Conservation (phyloP, 1,140 invertebrate species). For the Chrysomallon squamiferum region DNA sequence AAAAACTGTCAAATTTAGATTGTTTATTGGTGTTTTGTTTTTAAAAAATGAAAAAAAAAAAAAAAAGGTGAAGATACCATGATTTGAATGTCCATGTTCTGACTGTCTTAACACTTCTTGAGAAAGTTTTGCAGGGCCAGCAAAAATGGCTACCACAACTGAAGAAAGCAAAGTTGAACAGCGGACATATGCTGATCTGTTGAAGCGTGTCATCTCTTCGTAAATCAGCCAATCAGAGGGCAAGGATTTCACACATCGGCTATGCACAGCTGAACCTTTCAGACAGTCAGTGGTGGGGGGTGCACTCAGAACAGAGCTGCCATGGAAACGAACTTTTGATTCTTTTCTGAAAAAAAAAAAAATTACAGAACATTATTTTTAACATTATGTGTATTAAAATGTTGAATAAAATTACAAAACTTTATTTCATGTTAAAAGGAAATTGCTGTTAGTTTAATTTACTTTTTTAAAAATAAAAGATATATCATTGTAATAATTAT, state of each 20-base stretch:
- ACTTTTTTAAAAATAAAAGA: no score
- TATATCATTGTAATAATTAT: no score
- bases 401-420: no score
- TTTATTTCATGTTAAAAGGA: no score
- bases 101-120: slow-evolving; percentile 68
- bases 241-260: slow-evolving; percentile 65
- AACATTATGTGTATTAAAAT: no score
- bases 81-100: slow-evolving; percentile 2
- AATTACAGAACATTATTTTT: no score
- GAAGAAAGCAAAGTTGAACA: slow-evolving; percentile 81
- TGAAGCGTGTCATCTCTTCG: slow-evolving; percentile 76
- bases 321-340: slow-evolving; percentile 77
- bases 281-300: slow-evolving; percentile 27
- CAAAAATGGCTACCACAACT: slow-evolving; percentile 80
- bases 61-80: no score
- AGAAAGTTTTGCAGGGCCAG: slow-evolving; percentile 74
- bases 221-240: slow-evolving; percentile 85
- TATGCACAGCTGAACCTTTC: slow-evolving; percentile 52
- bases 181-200: slow-evolving; percentile 66
- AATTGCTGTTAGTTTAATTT: no score
- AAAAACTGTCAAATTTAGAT: no score
- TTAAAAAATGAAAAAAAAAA: no score
- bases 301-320: slow-evolving; percentile 73
- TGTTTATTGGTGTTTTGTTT: no score
- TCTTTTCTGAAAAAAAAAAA: slow-evolving; percentile 69